Evolutionary conservation across 64 coral and sea anemone species (phyloP).

Genomic region (Astreopora myriophthalma): DNA sequence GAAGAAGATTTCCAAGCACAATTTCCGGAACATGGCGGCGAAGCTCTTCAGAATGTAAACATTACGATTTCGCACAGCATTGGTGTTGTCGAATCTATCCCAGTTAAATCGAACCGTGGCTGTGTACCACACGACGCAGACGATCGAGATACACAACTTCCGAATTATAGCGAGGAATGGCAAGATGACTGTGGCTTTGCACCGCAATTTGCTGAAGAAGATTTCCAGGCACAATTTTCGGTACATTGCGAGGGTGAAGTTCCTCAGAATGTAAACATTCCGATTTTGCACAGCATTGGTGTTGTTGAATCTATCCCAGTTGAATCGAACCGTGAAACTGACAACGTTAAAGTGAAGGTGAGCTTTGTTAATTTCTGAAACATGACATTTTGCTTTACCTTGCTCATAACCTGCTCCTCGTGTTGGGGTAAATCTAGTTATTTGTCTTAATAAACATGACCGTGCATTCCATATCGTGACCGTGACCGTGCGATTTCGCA

Average conservation of each 20-base stretch:
- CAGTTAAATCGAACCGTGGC: background rate
- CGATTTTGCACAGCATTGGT: conserved; percentile 6
- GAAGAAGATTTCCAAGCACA: background rate
- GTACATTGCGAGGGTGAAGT: background rate
- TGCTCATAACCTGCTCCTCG: background rate
- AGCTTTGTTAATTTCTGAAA: conserved; percentile 1
- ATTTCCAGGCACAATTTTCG: background rate
- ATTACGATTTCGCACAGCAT: conserved; percentile 1
- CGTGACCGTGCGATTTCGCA: no score
- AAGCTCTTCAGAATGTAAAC: background rate
- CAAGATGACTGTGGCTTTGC: background rate
- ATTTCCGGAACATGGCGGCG: conserved; percentile 1
- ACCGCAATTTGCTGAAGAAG: conserved; percentile 11
- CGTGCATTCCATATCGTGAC: no score
- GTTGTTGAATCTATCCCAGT: conserved; percentile 7
- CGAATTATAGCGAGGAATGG: background rate
- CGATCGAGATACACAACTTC: background rate
- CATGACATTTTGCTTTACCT: background rate
- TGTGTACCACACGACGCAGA: background rate
- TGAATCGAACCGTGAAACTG: background rate
- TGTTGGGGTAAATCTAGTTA: no score
- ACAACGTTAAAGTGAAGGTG: background rate
- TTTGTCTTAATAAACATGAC: no score
- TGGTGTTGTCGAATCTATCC: background rate
- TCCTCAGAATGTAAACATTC: background rate